Base-by-base conservation (phyloP, 1,140 invertebrate genomes). In the Drosophila ficusphila region DNA sequence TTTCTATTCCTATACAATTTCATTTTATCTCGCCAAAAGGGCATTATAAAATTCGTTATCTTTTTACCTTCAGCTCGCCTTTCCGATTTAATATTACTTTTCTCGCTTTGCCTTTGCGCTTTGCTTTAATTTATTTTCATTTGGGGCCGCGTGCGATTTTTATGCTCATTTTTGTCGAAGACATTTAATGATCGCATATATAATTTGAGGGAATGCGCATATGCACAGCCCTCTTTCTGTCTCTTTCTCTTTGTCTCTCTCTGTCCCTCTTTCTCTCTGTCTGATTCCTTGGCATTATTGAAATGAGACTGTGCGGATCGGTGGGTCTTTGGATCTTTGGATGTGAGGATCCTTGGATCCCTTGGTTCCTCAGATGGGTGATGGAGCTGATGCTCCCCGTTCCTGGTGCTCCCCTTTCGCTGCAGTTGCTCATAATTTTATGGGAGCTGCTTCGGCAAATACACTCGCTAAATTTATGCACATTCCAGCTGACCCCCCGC, bases 121-220 rank as follows among this genome's bases (percentile, higher is more conserved):
- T 70, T 82, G 78, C 41, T 62, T 86, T 77, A 88, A 88, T 88
- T 88, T 86, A 88, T 86, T 88, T 88, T 86, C 82, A 88, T 88
- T 76, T 85, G 81, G 52, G 46, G 49, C 76, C 67, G 81, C 81
- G 81, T 86, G 76, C 79, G 81, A 79, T 79, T 79, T 85, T 86
- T 85, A 86, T 85, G 81, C 81, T 85, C 81, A 85, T 85, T 86
- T 86, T 81, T 88, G 77, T 86, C 86, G 79, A 89, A 86, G 86
- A 90, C 77, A 90, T 90, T 89, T 90, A 90, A 90, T 89, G 86
- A 85, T 86, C 86, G 79, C 76, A 78, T 89, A 90, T 89, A 90
- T 89, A 90, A 89, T 90, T 89, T 86, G 79, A 89, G 79, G 74
- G 79, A 86, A 81, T 86, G 76, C 81, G 72, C 60, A 51, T 54